Base-by-base conservation (phyloP, 2,113 vertebrate genomes). In the Corythornis vintsioides region DNA sequence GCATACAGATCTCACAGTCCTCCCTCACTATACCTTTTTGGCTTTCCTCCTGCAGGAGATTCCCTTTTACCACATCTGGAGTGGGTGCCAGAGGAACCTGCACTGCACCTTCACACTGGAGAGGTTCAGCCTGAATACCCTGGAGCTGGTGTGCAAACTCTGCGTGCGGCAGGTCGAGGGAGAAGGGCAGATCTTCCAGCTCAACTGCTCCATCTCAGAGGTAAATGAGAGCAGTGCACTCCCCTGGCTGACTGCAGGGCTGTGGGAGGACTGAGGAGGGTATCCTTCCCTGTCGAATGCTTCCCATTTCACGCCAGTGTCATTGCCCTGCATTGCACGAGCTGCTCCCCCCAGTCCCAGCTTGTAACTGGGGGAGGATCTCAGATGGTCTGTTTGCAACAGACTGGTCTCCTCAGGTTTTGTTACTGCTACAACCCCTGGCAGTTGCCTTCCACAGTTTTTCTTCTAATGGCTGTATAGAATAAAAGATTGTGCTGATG, bases 141-240 rank as follows among this genome's bases (percentile, higher is more conserved):
- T 97, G 38, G 98, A 99, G 67, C 97, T 99, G 66, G 97, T 98
- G 66, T 99, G 99, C 96, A 99, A 99, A 83, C 98, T 99, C 43
- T 99, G 99, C 10, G 98, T 99, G 63, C 96, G 98, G 25, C 99
- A 99, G 96, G 98, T 99, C 0, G 99, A 99, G 92, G 99, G 99
- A 57, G 99, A 99, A 90, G 99, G 99, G 14, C 99, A 99, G 97
- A 99, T 99, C 95, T 99, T 99, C 95, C 99, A 99, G 95, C 98
- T 99, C 61, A 98, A 98, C 97, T 99, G 98, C 93, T 98, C 98
- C 2, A 78, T 99, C 93, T 98, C 98, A 25, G 99, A 99, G 98
- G 99, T 99, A 93, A 96, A 93, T 63, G 67, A 18, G 5, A 25
- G 42, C 1, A 7, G 4, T 20, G 18, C 9, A 4, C 13, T 28